Conservation (phyloP, 53 echinoderm and acorn worm genomes). For the Crossaster papposus region DNA sequence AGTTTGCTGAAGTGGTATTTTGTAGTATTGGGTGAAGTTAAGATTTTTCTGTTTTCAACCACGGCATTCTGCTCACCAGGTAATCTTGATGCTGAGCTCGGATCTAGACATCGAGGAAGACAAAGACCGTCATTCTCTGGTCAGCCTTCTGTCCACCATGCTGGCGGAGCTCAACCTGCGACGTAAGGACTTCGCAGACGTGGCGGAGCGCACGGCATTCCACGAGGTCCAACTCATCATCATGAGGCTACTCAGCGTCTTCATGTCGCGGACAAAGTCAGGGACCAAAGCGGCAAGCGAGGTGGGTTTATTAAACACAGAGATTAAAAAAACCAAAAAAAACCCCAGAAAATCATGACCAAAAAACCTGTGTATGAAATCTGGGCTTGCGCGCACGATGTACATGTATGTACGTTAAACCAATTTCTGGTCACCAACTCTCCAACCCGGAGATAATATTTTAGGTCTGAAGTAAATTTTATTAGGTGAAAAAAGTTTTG, state of each 20-base stretch:
- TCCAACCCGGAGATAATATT: too few species aligned
- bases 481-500: too few species aligned
- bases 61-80: conserved; percentile 46
- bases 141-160: conserved; percentile 78
- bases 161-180: conserved; percentile 81
- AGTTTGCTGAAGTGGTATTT: too few species aligned
- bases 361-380: too few species aligned
- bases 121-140: conserved; percentile 80
- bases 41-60: background rate
- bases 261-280: conserved; percentile 99
- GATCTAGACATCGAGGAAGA: conserved; percentile 93
- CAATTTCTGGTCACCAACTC: too few species aligned
- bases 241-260: conserved; percentile 97
- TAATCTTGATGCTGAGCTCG: conserved; percentile 93
- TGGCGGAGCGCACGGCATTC: conserved; percentile 82
- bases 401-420: too few species aligned
- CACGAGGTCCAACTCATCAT: conserved; percentile 98
- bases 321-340: too few species aligned
- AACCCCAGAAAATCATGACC: too few species aligned
- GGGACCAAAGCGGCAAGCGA: conserved; percentile 94
- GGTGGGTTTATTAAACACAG: conserved; percentile 44
- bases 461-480: too few species aligned
- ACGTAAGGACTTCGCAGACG: conserved; percentile 80
- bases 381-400: too few species aligned
- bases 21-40: background rate